These are phyloP conservation scores for Pemphigus obesinymphae DNA, from an alignment of 1,140 invertebrate genomes.

Conservation along the genomic window DNA sequence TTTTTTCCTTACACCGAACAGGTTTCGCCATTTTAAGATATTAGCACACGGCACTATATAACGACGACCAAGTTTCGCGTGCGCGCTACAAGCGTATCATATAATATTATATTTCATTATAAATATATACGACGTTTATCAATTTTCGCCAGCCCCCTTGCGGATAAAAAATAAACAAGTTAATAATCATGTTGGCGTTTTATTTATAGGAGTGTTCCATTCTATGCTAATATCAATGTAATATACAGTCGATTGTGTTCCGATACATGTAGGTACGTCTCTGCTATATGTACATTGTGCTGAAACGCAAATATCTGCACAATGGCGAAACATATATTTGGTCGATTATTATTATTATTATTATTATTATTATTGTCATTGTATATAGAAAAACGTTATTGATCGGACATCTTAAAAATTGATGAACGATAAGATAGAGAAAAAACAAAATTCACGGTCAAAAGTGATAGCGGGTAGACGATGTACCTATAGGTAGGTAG, in stretches of 20 bases:
- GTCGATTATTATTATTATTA: neutral
- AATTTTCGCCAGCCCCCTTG: neutral
- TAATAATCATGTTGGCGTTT: slow-evolving; percentile 1
- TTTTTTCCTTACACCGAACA: neutral
- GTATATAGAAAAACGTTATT: neutral
- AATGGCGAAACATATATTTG: neutral
- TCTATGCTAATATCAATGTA: slow-evolving; percentile 12
- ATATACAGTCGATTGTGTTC: neutral
- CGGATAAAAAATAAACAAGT: neutral
- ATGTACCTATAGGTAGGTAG: no score
- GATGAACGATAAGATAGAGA: neutral
- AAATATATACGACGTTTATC: no score
- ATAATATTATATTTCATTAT: no score
- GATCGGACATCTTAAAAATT: neutral
- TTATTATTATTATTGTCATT: neutral
- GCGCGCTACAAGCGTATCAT: no score
- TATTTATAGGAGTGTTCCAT: slow-evolving; percentile 5
- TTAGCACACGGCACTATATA: neutral
- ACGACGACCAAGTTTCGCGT: neutral
- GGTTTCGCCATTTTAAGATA: slow-evolving; percentile 17
- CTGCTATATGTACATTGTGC: neutral
- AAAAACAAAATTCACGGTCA: no score
- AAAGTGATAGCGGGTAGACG: neutral
- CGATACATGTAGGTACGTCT: neutral
- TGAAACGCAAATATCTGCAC: neutral